Base-by-base conservation (phyloP, 1,140 invertebrate species). In the Macrotrachela quadricornifera region DNA sequence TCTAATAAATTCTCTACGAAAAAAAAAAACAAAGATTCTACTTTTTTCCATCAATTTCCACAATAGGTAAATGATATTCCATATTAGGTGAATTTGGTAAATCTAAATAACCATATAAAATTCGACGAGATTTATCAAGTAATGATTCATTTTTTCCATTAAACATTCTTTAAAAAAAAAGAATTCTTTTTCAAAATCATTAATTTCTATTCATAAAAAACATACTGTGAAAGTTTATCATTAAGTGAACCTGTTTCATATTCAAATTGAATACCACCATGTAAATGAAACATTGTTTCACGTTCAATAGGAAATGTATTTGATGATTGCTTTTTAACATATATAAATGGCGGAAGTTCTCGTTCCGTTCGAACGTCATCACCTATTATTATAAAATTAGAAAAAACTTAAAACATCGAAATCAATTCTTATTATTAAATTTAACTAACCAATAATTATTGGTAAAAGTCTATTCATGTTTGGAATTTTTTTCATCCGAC, bases 331-430 rank as follows among this genome's bases (percentile, higher is more conserved):
- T 69, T 66, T 36, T 57, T 51, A 11, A 61, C 59, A 3, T 65
- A 41, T 43, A 71, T 68, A 30, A 70, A 51, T 44, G 69, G 69
- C 21, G 69, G 69, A 11, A 70, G 60, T 49, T 70, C 68, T 54
- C 64, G 56, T 58, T 71, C 69, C 39, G 67, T 70, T 39, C 63
- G 59, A 44, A 63, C 62, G 48, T 68, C 66, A 56, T 71, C 69
- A 59, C 60, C 66, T 70, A 51, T 38, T 55, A 61, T 43, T 58
- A 18, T 50, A 17, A 56, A 50, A 49, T 40, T 14, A n/a, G n/a
- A n/a, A n/a, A n/a, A n/a, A n/a, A n/a, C n/a, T n/a, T n/a, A n/a
- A n/a, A n/a, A n/a, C n/a, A n/a, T n/a, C n/a, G n/a, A n/a, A n/a
- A n/a, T n/a, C n/a, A n/a, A n/a, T n/a, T n/a, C n/a, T n/a, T n/a